These are phyloP conservation scores for Oscheius myriophilus DNA, from an alignment of 2,888 invertebrate species.

Conservation along the genomic window DNA sequence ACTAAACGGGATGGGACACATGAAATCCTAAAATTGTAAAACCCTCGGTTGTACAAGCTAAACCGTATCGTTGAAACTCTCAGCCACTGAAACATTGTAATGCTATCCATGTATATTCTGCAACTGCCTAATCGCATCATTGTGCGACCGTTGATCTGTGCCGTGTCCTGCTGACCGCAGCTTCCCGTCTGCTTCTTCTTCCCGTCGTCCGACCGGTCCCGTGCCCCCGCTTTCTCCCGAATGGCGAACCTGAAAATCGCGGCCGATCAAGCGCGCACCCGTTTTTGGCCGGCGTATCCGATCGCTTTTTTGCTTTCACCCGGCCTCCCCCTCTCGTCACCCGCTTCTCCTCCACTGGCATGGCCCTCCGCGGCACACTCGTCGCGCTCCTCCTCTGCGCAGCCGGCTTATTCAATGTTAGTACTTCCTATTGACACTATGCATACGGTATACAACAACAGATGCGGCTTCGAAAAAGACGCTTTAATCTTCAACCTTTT, in stretches of 20 bases:
- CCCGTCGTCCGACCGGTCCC: not conserved
- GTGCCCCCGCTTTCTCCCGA: conserved; percentile 14
- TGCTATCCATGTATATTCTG: too few relatives aligned
- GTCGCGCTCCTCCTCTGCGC: conserved; percentile 16
- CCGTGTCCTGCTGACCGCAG: too few relatives aligned
- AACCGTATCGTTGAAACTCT: too few relatives aligned
- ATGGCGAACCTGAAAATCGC: conserved; percentile 27
- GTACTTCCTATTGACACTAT: not conserved
- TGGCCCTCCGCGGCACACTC: conserved; percentile 11
- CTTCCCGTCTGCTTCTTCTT: not conserved
- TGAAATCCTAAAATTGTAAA: too few relatives aligned
- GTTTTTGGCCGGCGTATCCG: conserved; percentile 30
- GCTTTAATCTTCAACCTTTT: too few relatives aligned
- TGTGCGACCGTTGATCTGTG: not conserved
- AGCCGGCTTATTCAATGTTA: conserved; percentile 3
- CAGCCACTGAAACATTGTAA: too few relatives aligned
- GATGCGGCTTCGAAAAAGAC: too few relatives aligned
- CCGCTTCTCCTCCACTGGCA: conserved; percentile 12
- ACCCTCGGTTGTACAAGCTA: too few relatives aligned
- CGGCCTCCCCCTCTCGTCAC: not conserved
- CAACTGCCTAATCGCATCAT: too few relatives aligned
- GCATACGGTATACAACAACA: too few relatives aligned
- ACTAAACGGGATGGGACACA: too few relatives aligned
- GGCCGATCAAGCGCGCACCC: conserved; percentile 16
- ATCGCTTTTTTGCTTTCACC: conserved; percentile 22